phyloP scores from a whole-genome alignment of 2,888 invertebrate genomes.

The Pherbina coryleti region DNA sequence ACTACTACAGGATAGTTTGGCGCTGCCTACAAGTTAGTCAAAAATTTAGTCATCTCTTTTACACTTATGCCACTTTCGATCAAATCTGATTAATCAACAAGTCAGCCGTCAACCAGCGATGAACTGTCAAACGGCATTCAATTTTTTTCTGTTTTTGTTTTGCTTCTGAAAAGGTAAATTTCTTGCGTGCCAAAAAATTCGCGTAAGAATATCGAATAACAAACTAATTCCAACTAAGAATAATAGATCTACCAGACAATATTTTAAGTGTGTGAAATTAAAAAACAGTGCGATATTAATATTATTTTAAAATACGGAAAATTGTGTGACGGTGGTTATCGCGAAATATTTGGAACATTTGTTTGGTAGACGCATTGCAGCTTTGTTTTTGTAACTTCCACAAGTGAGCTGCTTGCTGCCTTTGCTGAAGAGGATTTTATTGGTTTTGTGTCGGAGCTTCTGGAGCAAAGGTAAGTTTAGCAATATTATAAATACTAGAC shows the following conservation, averaged over 20 bases:
- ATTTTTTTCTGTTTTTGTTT: constrained; percentile 40
- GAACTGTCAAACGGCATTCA: constrained; percentile 25
- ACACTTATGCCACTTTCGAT: not conserved
- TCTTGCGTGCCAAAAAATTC: constrained; percentile 3
- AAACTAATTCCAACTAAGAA: not conserved
- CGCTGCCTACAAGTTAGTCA: not conserved
- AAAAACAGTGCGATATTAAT: not conserved
- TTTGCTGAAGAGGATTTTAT: no score
- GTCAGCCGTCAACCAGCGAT: constrained; percentile 21
- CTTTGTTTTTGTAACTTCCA: no score
- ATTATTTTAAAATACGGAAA: not conserved
- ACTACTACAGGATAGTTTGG: not conserved
- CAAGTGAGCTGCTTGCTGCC: no score
- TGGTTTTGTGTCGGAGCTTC: no score
- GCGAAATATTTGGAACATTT: no score
- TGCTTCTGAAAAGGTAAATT: constrained; percentile 17
- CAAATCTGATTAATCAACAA: constrained; percentile 37
- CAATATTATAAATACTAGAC: no score
- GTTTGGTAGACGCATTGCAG: no score
- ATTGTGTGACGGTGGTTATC: not conserved
- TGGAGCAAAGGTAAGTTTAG: no score
- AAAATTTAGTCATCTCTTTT: not conserved
- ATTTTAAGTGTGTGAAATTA: not conserved
- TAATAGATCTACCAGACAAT: not conserved
- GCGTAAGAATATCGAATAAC: constrained; percentile 17